phyloP scores from a whole-genome alignment of 1,140 invertebrate species.

The Alviniconcha marisindica region DNA sequence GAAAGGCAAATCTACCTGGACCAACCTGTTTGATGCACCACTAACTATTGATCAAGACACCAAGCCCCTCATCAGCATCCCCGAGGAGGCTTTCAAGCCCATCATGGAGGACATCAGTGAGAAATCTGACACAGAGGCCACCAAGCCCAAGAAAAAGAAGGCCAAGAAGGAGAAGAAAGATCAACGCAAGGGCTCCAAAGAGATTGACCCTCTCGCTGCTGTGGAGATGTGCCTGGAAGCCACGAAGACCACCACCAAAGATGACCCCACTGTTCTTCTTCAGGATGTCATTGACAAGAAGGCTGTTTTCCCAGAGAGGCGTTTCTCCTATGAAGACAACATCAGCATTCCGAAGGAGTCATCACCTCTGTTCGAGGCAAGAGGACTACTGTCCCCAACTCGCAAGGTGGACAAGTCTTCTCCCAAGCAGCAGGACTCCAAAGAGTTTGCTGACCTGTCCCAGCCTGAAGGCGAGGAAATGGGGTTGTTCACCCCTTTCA shows the following conservation, averaged over 20 bases:
- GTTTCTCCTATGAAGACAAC: constrained; percentile 13
- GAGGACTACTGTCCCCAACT: neutral
- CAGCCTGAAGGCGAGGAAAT: constrained; percentile 14
- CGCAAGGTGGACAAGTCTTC: constrained; percentile 16
- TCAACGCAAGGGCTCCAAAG: constrained; percentile 28
- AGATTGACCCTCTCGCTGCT: constrained; percentile 46
- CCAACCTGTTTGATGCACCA: neutral
- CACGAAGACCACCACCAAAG: constrained; percentile 38
- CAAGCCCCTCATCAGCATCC: constrained; percentile 45
- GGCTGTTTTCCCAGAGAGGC: constrained; percentile 27
- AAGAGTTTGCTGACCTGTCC: constrained; percentile 7
- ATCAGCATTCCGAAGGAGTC: constrained; percentile 8
- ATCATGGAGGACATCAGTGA: constrained; percentile 46
- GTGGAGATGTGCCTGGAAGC: constrained; percentile 48
- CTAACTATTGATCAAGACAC: constrained; percentile 41
- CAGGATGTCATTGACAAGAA: constrained; percentile 35
- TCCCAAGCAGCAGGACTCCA: constrained; percentile 22
- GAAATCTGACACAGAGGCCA: constrained; percentile 39
- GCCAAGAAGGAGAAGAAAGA: constrained; percentile 35
- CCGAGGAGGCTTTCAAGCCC: constrained; percentile 48
- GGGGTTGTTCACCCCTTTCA: constrained; percentile 19
- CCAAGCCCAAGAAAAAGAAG: constrained; percentile 44
- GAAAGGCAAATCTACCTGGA: neutral
- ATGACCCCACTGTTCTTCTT: constrained; percentile 20
- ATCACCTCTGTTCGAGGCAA: constrained; percentile 26